phyloP scores from a whole-genome alignment of 2,888 invertebrate genomes.

The Meta bourneti region DNA sequence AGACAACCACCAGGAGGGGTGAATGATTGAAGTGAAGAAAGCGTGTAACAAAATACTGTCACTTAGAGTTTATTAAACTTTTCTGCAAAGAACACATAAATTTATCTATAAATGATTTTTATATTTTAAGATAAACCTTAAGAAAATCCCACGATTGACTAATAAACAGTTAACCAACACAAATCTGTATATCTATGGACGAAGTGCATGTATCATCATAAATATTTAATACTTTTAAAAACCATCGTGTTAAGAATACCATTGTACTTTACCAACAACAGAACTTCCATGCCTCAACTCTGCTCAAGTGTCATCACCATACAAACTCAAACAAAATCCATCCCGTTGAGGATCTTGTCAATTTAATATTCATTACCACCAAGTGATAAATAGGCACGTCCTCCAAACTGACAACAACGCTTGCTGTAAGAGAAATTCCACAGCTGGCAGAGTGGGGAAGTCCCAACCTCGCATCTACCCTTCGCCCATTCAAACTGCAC shows the following conservation, averaged over 20 bases:
- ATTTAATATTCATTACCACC: background rate
- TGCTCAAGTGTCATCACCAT: background rate
- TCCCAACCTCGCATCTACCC: background rate
- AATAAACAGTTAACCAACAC: too few species aligned
- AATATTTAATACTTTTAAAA: too few species aligned
- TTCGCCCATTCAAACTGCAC: constrained; percentile 4
- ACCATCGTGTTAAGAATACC: background rate
- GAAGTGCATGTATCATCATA: too few species aligned
- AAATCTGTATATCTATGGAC: too few species aligned
- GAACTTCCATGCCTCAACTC: background rate
- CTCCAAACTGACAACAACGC: background rate
- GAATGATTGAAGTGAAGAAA: too few species aligned
- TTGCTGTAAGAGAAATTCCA: background rate
- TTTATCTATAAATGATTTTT: too few species aligned
- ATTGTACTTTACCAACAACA: background rate
- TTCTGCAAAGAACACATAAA: too few species aligned
- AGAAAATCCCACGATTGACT: too few species aligned
- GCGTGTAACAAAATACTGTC: too few species aligned
- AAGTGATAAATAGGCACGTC: background rate
- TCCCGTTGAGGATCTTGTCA: background rate
- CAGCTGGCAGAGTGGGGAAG: background rate
- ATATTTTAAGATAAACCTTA: too few species aligned
- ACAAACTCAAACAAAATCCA: background rate
- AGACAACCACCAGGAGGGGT: too few species aligned
- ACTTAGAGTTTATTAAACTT: too few species aligned